Evolutionary conservation across 2,888 invertebrate species (phyloP).

Genomic region (Harpalus rubripes): DNA sequence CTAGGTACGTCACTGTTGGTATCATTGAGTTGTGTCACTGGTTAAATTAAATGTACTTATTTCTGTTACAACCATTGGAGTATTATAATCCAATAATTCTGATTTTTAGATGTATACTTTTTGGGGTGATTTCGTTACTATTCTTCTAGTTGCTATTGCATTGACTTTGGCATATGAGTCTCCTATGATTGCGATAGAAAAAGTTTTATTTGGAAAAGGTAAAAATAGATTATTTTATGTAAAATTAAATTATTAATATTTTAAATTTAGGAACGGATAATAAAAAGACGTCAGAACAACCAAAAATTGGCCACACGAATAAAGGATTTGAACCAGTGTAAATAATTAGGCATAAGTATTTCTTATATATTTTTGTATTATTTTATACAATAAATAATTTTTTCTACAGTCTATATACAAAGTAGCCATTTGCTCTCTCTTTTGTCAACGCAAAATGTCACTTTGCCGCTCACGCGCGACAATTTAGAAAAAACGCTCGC

Average conservation of each 20-base stretch:
- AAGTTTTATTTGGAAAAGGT: conserved; percentile 68
- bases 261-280: conserved; percentile 10
- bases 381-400: too few species aligned
- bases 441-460: too few species aligned
- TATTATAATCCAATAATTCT: conserved; percentile 42
- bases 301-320: background rate
- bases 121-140: conserved; percentile 76
- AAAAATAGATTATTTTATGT: background rate
- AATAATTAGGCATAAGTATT: too few species aligned
- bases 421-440: too few species aligned
- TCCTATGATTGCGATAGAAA: conserved; percentile 76
- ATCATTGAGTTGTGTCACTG: too few species aligned
- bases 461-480: too few species aligned
- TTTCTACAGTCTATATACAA: too few species aligned
- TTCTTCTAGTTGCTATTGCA: conserved; percentile 74
- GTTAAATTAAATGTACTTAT: too few species aligned
- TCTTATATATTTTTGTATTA: too few species aligned
- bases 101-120: conserved; percentile 74
- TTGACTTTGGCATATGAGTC: conserved; percentile 77
- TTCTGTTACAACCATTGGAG: too few species aligned
- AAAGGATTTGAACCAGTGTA: background rate
- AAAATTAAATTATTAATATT: background rate
- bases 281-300: background rate
- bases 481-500: too few species aligned
- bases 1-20: too few species aligned